Conservation (phyloP, 1,140 invertebrate genomes). For the Solen grandis region DNA sequence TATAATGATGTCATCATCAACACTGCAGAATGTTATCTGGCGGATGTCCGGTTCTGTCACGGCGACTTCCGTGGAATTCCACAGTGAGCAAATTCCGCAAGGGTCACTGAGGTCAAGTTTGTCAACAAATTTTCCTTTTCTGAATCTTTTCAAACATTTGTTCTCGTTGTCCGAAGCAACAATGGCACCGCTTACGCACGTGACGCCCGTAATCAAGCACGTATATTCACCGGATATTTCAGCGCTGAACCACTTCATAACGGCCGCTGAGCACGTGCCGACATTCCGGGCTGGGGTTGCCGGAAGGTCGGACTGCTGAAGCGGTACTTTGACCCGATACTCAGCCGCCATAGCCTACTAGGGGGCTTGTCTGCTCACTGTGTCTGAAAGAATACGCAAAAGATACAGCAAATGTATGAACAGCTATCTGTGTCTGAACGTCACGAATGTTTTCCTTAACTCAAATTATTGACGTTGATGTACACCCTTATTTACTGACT, state of each 20-base stretch:
- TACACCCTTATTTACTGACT: no score
- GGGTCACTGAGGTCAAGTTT: conserved; percentile 40
- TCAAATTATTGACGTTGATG: no score
- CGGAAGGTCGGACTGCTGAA: conserved; percentile 42
- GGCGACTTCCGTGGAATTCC: conserved; percentile 34
- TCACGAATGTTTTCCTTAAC: no score
- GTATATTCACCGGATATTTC: conserved; percentile 31
- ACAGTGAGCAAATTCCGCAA: conserved; percentile 32
- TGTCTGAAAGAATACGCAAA: no score
- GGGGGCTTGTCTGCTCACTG: no score
- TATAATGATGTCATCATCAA: conserved; percentile 3
- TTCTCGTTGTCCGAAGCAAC: conserved; percentile 49
- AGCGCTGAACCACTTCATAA: conserved; percentile 32
- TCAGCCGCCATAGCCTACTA: conserved; percentile 19
- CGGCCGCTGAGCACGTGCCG: neutral
- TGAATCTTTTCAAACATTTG: conserved; percentile 42
- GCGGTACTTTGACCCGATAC: conserved; percentile 1
- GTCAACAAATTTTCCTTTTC: conserved; percentile 32
- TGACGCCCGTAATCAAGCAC: conserved; percentile 39
- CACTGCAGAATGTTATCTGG: conserved; percentile 42
- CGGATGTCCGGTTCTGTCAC: conserved; percentile 45
- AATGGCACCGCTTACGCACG: conserved; percentile 10
- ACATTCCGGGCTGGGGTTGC: neutral
- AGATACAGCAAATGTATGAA: no score
- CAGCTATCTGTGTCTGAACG: no score